Evolutionary conservation across 2,113 vertebrate species (phyloP), one percentile per base, ranked within the genome.

Genomic region (Manacus vitellinus): DNA sequence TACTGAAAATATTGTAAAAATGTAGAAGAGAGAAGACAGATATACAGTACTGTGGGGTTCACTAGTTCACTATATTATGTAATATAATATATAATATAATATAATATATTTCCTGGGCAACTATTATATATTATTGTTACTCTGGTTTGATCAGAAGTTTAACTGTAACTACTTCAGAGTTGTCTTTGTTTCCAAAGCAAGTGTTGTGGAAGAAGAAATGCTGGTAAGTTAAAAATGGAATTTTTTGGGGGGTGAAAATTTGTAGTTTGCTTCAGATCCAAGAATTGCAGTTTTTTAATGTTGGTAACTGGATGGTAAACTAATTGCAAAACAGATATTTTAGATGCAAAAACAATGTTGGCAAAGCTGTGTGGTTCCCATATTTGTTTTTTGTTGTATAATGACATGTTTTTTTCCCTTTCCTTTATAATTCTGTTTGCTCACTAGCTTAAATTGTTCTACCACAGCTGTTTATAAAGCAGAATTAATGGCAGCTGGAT

Each of bases 321-420:
- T 52, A 65, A 65, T 25, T 83, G 82, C 89, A 92, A 91, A 51
- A 49, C 77, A 75, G 93, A 79, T 88, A 65, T 28, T 93, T 76
- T 35, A 94, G 43, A 92, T 89, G 66, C 41, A 88, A 77, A 94
- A 63, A 87, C 81, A 93, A 88, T 95, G 78, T 85, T 96, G 90
- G 94, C 90, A 96, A 96, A 95, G 92, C 82, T 90, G 24, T 86
- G 47, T 78, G 12, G 12, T 83, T 84, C 90, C 28, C 55, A 24
- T 92, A 73, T 93, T 96, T 94, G 10, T 51, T 89, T 95, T 90
- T 85, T 96, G 67, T 93, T 95, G 27, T 88, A 47, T 96, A 95
- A 96, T 96, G 95, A 55, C 47, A 87, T 89, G 59, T 1, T 85
- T 88, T 86, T 96, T 85, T 58, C 30, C 14, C 24, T 71, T 93